Evolutionary conservation across 2,797 vertebrate species (phyloP).

Genomic region (Diplodus sargus): DNA sequence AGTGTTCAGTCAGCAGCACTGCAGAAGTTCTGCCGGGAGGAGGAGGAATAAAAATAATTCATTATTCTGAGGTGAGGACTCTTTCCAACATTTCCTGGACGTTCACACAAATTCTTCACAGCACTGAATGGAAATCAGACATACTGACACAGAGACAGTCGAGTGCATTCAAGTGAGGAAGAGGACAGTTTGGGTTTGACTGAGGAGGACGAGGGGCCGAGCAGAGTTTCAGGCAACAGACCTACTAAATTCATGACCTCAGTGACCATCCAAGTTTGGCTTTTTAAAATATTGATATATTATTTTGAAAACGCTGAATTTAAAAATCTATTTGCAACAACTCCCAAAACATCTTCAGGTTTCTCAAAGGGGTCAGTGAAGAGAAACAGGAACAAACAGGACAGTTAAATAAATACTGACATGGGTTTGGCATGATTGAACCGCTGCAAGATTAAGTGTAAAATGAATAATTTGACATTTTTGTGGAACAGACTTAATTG

Average conservation of each 20-base stretch:
- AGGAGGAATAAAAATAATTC: not conserved
- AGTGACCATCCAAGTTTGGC: constrained; percentile 11
- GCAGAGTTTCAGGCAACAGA: constrained; percentile 9
- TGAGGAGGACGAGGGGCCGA: constrained; percentile 15
- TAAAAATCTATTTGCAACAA: not conserved
- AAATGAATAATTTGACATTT: not conserved
- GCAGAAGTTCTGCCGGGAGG: not conserved
- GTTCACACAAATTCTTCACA: not conserved
- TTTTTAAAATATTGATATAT: constrained; percentile 10
- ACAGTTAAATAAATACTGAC: constrained; percentile 12
- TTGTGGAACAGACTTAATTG: not conserved
- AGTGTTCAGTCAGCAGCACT: constrained; percentile 21
- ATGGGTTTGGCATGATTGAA: constrained; percentile 8
- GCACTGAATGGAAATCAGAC: constrained; percentile 9
- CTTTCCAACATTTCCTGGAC: constrained; percentile 16
- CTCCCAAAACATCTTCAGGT: not conserved
- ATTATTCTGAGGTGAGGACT: not conserved
- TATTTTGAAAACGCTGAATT: not conserved
- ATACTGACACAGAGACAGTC: not conserved
- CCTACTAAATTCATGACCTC: constrained; percentile 1
- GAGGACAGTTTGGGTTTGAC: constrained; percentile 26
- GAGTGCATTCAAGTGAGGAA: constrained; percentile 20
- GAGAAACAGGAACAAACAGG: not conserved
- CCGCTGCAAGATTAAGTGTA: constrained; percentile 1
- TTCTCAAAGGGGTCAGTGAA: not conserved